Evolutionary conservation across 2,888 invertebrate species (phyloP).

Genomic region (Limnephilus auricula): DNA sequence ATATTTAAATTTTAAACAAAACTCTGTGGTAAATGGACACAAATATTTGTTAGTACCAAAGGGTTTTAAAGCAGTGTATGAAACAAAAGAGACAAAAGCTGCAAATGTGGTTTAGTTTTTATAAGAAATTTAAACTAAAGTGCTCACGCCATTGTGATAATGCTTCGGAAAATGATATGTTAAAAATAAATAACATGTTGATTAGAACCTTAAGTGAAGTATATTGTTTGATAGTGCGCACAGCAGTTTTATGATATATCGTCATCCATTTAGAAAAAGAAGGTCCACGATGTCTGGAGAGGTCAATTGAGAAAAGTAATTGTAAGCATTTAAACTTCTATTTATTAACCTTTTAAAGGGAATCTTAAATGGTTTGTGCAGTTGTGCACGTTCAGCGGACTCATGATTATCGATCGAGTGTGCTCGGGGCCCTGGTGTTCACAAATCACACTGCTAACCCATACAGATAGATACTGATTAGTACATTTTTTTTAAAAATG

Average conservation of each 20-base stretch:
- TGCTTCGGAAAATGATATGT: neutral
- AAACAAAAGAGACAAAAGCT: neutral
- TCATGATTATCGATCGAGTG: too few relatives aligned
- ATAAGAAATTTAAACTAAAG: neutral
- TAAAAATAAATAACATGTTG: conserved; percentile 43
- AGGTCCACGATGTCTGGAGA: conserved; percentile 54
- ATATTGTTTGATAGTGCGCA: conserved; percentile 6
- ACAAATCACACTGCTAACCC: too few relatives aligned
- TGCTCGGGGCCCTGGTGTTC: too few relatives aligned
- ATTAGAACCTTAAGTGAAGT: conserved; percentile 50
- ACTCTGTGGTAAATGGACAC: too few relatives aligned
- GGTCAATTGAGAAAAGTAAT: conserved; percentile 44
- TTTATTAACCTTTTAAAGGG: neutral
- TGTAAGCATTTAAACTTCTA: neutral
- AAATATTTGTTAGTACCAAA: too few relatives aligned
- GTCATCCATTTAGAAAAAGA: neutral
- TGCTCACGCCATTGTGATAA: neutral
- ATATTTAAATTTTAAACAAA: too few relatives aligned
- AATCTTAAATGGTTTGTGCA: too few relatives aligned
- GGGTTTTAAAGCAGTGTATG: neutral
- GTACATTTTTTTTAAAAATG: too few relatives aligned
- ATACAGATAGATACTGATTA: too few relatives aligned
- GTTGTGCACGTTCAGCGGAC: too few relatives aligned
- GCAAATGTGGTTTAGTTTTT: conserved; percentile 2
- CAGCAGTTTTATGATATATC: neutral